Evolutionary conservation across 2,797 vertebrate species (phyloP).

Genomic region (Helarctos malayanus): DNA sequence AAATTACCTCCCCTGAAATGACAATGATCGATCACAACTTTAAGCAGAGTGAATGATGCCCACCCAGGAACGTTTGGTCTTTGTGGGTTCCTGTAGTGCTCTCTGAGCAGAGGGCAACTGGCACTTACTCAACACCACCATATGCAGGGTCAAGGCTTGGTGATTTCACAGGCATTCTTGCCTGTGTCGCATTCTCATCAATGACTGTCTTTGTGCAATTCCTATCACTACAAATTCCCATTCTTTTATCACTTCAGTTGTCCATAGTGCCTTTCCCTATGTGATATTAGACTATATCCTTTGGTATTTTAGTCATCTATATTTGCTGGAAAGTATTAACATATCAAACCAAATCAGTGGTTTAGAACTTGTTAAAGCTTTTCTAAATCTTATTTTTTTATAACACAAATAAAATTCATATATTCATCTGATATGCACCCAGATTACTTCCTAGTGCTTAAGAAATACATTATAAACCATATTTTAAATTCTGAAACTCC

Average conservation of each 20-base stretch:
- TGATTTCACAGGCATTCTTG: background rate
- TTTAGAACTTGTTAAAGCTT: background rate
- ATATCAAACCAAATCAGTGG: background rate
- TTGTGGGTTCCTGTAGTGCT: background rate
- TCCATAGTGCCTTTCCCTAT: background rate
- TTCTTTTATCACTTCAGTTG: background rate
- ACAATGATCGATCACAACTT: background rate
- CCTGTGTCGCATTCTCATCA: too few species aligned
- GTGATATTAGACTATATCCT: background rate
- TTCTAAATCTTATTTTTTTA: background rate
- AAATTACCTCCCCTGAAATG: background rate
- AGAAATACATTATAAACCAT: background rate
- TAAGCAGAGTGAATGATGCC: background rate
- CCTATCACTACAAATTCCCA: too few species aligned
- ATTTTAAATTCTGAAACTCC: background rate
- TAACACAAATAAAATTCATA: background rate
- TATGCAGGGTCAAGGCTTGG: background rate
- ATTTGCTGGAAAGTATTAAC: background rate
- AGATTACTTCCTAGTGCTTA: background rate
- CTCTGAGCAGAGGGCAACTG: background rate
- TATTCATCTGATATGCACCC: background rate
- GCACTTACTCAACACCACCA: accelerated
- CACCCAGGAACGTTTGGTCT: background rate
- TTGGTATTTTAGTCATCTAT: background rate
- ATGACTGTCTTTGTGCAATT: background rate